phyloP scores from a whole-genome alignment of 2,797 vertebrate genomes.

The Potorous gilbertii region DNA sequence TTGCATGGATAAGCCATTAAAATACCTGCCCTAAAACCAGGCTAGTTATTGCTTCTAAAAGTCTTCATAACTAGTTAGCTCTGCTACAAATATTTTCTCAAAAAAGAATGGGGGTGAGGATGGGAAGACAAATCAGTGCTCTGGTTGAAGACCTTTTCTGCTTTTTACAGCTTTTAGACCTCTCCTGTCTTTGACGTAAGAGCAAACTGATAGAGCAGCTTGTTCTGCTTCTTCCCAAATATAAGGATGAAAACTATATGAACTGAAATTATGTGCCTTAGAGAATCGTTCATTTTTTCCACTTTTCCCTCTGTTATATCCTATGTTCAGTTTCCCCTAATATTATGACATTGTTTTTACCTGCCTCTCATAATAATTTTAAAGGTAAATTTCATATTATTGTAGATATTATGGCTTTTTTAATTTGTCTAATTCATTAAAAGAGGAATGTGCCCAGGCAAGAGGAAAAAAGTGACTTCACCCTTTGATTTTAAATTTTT shows the following conservation, averaged over 20 bases:
- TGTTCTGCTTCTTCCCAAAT: slow-evolving; percentile 66
- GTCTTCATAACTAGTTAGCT: not conserved
- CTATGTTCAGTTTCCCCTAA: not conserved
- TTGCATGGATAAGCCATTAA: not conserved
- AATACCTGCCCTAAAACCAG: not conserved
- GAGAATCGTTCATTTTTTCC: slow-evolving; percentile 62
- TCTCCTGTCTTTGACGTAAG: slow-evolving; percentile 73
- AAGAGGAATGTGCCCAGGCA: not conserved
- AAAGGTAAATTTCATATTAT: not conserved
- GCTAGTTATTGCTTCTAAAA: not conserved
- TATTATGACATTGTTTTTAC: slow-evolving; percentile 64
- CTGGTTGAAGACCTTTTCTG: not conserved
- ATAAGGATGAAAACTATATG: slow-evolving; percentile 69
- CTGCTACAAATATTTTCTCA: not conserved
- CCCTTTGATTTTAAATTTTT: not conserved
- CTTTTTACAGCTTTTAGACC: slow-evolving; percentile 70
- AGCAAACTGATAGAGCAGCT: slow-evolving; percentile 72
- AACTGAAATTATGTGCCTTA: slow-evolving; percentile 72
- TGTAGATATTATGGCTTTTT: not conserved
- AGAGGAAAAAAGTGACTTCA: not conserved
- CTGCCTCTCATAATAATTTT: slow-evolving; percentile 62
- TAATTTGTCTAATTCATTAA: not conserved
- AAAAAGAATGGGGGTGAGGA: no score
- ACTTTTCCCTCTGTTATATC: slow-evolving; percentile 76
- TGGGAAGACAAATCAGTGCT: not conserved